phyloP scores from a whole-genome alignment of 2,113 vertebrate genomes.

The Gymnobelideus leadbeateri region DNA sequence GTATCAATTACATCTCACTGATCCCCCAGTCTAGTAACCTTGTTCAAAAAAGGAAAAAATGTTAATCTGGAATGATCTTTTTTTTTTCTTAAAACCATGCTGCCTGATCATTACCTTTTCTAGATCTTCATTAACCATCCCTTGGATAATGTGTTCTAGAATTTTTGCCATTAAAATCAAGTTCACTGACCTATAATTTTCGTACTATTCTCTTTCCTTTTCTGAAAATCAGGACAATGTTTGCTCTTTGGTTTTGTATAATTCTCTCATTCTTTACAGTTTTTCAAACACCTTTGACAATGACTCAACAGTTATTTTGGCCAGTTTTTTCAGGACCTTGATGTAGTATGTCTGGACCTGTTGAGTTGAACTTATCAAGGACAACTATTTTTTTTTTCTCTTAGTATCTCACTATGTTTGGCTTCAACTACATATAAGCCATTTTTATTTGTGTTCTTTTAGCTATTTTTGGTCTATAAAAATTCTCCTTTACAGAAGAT shows the following conservation, averaged over 20 bases:
- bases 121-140: background rate
- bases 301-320: background rate
- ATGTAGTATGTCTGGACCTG: background rate
- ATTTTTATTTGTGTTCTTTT: background rate
- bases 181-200: no score
- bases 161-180: no score
- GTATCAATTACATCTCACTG: background rate
- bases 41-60: background rate
- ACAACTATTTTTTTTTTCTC: background rate
- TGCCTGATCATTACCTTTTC: background rate
- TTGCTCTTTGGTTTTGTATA: no score
- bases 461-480: background rate
- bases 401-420: background rate
- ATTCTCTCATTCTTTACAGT: no score
- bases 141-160: no score
- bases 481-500: background rate
- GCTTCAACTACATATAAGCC: background rate
- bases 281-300: background rate
- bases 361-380: background rate
- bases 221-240: no score
- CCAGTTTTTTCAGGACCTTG: background rate
- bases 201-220: no score
- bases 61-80: background rate
- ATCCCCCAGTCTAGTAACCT: background rate
- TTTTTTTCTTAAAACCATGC: background rate